Percentiles rank a stretch among this genome's conserved stretches.
phyloP scores from a whole-genome alignment of 2,113 vertebrate genomes.

The Dissostichus mawsoni region DNA sequence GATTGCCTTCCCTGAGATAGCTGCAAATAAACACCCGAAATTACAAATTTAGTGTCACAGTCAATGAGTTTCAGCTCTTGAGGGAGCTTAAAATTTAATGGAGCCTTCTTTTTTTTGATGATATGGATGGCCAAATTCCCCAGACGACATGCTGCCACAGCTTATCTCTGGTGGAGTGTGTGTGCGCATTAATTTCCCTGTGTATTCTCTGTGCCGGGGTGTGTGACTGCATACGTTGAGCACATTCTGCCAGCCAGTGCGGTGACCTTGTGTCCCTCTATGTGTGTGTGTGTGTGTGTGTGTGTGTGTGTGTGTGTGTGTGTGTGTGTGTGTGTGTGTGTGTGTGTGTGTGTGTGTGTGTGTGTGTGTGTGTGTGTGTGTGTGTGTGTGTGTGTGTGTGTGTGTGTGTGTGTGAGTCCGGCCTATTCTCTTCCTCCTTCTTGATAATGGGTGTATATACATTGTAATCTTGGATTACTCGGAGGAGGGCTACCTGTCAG shows the following conservation, averaged over 20 bases:
- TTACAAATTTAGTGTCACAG: conserved; percentile 51
- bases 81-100: conserved; percentile 64
- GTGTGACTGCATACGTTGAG: conserved; percentile 83
- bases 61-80: conserved; percentile 52
- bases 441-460: conserved; percentile 68
- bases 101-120: conserved; percentile 64
- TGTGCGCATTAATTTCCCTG: conserved; percentile 78
- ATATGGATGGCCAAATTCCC: conserved; percentile 73
- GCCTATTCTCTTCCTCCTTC: conserved; percentile 40
- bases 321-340: too few species aligned
- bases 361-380: too few species aligned
- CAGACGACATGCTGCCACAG: conserved; percentile 66
- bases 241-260: conserved; percentile 72
- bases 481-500: conserved; percentile 48
- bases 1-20: conserved; percentile 32
- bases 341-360: too few species aligned
- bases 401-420: neutral
- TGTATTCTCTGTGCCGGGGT: conserved; percentile 68
- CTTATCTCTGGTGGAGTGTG: conserved; percentile 78
- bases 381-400: too few species aligned
- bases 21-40: conserved; percentile 57
- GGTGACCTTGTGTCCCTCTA: conserved; percentile 68
- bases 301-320: neutral
- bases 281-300: conserved; percentile 52
- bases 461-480: conserved; percentile 77